A percentile compares a stretch with the other conserved stretches of the same genome.
Evolutionary conservation across 1,140 invertebrate species (phyloP).

Genomic region (Ceratina japonica): DNA sequence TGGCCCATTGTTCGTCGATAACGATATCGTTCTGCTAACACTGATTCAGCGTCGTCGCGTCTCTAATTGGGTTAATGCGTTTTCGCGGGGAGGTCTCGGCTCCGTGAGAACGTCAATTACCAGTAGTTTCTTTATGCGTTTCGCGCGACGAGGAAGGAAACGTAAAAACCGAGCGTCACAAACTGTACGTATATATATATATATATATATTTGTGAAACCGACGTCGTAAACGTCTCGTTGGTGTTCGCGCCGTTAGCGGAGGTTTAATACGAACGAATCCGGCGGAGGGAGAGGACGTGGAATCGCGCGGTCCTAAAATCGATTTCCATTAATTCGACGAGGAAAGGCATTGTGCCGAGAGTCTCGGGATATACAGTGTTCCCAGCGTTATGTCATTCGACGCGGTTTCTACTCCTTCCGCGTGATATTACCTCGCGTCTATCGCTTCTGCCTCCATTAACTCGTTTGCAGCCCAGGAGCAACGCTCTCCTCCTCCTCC

Average conservation of each 20-base stretch:
- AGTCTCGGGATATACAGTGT: constrained; percentile 1
- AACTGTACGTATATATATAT: no score
- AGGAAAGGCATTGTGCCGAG: constrained; percentile 35
- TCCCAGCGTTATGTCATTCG: not conserved
- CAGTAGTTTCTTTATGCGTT: not conserved
- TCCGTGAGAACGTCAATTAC: constrained; percentile 46
- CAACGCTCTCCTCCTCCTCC: not conserved
- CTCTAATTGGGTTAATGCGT: constrained; percentile 58
- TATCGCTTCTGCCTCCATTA: constrained; percentile 16
- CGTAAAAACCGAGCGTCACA: no score
- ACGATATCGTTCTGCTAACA: constrained; percentile 41
- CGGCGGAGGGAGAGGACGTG: not conserved
- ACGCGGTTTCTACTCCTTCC: not conserved
- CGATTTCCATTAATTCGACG: constrained; percentile 60
- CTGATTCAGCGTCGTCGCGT: constrained; percentile 43
- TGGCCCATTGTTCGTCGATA: constrained; percentile 49
- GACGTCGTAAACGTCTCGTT: not conserved
- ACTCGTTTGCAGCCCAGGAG: constrained; percentile 2
- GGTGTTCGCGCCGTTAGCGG: constrained; percentile 2
- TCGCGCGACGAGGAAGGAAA: not conserved
- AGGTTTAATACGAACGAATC: constrained; percentile 1
- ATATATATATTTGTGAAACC: no score
- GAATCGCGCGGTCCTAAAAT: constrained; percentile 33
- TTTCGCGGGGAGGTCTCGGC: not conserved
- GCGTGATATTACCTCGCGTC: constrained; percentile 30